A percentile compares a stretch with the other conserved stretches of the same genome.
Evolutionary conservation across 2,113 vertebrate species (phyloP).

Genomic region (Cinclus cinclus): DNA sequence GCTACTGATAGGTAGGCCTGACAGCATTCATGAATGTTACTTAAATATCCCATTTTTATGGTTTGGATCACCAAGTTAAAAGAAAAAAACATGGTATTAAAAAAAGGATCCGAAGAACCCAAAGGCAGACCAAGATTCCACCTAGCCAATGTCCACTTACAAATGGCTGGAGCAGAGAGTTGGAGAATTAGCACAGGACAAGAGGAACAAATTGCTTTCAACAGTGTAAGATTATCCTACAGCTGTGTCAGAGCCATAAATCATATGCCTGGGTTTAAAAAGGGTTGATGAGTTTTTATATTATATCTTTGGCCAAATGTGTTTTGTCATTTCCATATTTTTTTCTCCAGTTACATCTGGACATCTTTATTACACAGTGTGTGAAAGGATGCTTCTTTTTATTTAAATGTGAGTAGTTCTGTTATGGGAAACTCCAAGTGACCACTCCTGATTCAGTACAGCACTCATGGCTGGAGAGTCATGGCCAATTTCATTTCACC

Average conservation of each 20-base stretch:
- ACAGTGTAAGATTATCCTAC: neutral
- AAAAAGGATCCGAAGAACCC: neutral
- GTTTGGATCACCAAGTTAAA: neutral
- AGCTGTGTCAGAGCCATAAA: neutral
- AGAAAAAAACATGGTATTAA: neutral
- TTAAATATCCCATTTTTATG: conserved; percentile 19
- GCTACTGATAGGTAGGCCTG: neutral
- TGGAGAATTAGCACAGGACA: neutral
- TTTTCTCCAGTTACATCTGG: neutral
- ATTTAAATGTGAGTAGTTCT: neutral
- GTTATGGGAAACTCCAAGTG: neutral
- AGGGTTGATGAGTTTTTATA: neutral
- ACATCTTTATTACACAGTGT: neutral
- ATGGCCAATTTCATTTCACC: neutral
- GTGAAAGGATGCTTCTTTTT: neutral
- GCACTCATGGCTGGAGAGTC: neutral
- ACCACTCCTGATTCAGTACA: neutral
- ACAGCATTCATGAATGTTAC: neutral
- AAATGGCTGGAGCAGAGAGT: neutral
- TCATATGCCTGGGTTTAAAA: neutral
- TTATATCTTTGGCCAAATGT: neutral
- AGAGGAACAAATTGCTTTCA: neutral
- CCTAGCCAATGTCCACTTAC: neutral
- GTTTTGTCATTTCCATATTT: neutral
- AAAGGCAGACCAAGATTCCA: neutral